phyloP scores from a whole-genome alignment of 2,888 invertebrate species.

The Steromphala cineraria region DNA sequence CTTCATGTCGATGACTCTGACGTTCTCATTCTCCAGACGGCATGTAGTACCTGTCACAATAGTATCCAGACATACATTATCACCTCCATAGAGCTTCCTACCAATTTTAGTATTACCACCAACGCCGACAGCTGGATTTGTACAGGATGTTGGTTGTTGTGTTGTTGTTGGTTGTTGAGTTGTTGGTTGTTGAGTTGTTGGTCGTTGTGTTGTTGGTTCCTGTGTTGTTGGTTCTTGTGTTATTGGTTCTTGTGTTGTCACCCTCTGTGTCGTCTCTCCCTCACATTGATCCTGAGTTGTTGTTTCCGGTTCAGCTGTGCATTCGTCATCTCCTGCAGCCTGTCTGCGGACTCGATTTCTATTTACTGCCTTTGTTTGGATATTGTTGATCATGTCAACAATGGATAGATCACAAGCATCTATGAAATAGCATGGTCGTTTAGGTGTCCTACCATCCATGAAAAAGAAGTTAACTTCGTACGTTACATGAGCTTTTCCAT shows the following conservation, averaged over 20 bases:
- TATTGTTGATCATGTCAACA: neutral
- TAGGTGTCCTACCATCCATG: conserved; percentile 11
- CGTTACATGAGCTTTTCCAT: neutral
- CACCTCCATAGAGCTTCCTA: conserved; percentile 30
- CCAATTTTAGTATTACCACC: conserved; percentile 41
- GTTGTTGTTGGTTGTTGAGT: neutral
- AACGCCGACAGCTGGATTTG: conserved; percentile 26
- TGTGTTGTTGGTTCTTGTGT: neutral
- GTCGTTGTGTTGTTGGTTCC: neutral
- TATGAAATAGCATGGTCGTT: conserved; percentile 46
- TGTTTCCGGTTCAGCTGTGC: neutral
- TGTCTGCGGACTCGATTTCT: neutral
- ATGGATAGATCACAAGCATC: conserved; percentile 37
- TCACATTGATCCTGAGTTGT: neutral
- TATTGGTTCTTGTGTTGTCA: neutral
- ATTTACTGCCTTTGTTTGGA: neutral
- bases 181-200: neutral
- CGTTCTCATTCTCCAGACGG: conserved; percentile 23
- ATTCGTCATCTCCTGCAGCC: neutral
- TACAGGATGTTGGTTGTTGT: conserved; percentile 18
- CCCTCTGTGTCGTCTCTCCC: neutral
- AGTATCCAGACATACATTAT: conserved; percentile 31
- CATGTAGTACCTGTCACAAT: conserved; percentile 3
- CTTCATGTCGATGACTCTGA: conserved; percentile 33
- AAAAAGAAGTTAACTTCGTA: conserved; percentile 24